Percentiles rank a stretch among this genome's conserved stretches.
phyloP scores from a whole-genome alignment of 2,888 invertebrate genomes.

The Schrankia costaestrigalis region DNA sequence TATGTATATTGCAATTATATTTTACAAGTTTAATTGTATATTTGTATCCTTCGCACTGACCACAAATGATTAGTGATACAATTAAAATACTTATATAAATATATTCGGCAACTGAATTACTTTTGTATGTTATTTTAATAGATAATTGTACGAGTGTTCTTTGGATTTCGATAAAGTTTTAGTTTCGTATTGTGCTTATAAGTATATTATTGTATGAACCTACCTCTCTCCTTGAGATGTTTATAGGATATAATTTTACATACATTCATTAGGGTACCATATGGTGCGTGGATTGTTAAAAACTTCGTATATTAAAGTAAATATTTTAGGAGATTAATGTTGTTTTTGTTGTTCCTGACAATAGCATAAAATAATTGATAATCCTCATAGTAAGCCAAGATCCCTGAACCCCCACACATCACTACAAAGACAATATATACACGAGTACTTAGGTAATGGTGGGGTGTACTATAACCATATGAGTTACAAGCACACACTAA shows the following conservation, averaged over 20 bases:
- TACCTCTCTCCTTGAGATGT: constrained; percentile 48
- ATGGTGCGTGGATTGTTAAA: constrained; percentile 65
- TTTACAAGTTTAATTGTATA: constrained; percentile 21
- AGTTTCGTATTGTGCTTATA: constrained; percentile 48
- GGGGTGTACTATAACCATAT: too few species aligned
- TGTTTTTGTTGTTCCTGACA: constrained; percentile 23
- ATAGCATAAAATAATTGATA: too few species aligned
- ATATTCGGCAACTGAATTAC: constrained; percentile 30
- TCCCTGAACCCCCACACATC: too few species aligned
- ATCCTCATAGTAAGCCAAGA: too few species aligned
- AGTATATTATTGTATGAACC: constrained; percentile 45
- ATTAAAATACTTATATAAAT: constrained; percentile 13
- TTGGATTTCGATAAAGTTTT: constrained; percentile 33
- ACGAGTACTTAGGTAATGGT: too few species aligned
- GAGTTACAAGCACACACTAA: too few species aligned
- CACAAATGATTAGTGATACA: constrained; percentile 3
- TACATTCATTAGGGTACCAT: constrained; percentile 53
- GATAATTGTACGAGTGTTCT: constrained; percentile 30
- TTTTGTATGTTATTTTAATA: constrained; percentile 34
- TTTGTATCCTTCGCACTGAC: constrained; percentile 12
- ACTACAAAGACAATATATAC: too few species aligned
- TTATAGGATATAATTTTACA: constrained; percentile 41
- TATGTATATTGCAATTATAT: constrained; percentile 19
- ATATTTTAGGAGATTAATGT: constrained; percentile 53
- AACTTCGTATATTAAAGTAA: constrained; percentile 60